These are phyloP conservation scores for Monopis laevigella DNA, from an alignment of 2,888 invertebrate species.

Conservation along the genomic window DNA sequence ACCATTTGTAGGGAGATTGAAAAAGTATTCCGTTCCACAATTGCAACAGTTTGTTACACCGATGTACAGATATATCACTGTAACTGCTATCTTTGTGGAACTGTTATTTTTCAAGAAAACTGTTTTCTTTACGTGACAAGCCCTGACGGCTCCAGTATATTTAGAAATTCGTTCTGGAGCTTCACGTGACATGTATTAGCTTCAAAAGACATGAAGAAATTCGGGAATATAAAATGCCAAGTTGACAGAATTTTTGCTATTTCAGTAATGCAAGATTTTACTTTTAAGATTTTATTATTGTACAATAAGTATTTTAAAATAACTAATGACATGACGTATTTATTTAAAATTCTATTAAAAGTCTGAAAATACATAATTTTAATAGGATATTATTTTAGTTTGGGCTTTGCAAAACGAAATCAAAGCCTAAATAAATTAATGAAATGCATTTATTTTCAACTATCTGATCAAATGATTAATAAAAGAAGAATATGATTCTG, in stretches of 20 bases:
- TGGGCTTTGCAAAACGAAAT: too few species aligned
- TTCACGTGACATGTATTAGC: conserved; percentile 1
- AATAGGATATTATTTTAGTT: too few species aligned
- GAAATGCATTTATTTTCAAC: too few species aligned
- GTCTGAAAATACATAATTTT: too few species aligned
- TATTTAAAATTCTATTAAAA: too few species aligned
- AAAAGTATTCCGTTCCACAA: conserved; percentile 47
- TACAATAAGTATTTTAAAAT: too few species aligned
- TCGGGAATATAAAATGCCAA: background rate
- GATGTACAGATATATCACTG: conserved; percentile 8
- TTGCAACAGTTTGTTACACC: conserved; percentile 37
- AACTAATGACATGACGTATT: too few species aligned
- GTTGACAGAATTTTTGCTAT: background rate
- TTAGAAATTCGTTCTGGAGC: background rate
- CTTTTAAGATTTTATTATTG: too few species aligned
- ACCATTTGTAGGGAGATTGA: conserved; percentile 61
- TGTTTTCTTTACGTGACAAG: conserved; percentile 8
- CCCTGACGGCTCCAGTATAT: background rate
- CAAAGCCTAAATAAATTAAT: too few species aligned
- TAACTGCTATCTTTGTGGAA: background rate
- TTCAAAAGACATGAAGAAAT: background rate
- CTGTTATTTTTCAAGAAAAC: conserved; percentile 1
- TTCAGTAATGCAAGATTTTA: background rate
- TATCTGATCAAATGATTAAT: too few species aligned
- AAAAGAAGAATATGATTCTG: too few species aligned